Percentiles rank a stretch among this genome's conserved stretches.
phyloP scores from a whole-genome alignment of 2,113 vertebrate species.

The Dipodomys stephensi region DNA sequence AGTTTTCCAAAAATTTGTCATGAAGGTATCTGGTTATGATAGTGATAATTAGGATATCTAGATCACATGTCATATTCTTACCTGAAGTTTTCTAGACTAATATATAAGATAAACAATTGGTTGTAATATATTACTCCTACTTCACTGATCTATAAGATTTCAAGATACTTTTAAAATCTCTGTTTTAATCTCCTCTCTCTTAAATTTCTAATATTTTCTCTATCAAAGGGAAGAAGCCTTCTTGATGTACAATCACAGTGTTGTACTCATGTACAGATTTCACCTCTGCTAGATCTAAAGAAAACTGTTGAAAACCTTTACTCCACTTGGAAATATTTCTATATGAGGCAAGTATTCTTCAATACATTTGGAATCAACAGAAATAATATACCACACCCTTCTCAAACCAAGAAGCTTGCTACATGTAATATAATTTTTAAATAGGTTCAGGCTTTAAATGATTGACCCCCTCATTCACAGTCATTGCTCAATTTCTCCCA shows the following conservation, averaged over 20 bases:
- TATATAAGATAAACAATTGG: not conserved
- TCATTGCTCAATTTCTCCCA: conserved; percentile 17
- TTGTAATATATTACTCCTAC: not conserved
- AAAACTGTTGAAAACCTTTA: not conserved
- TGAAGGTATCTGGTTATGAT: not conserved
- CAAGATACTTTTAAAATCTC: not conserved
- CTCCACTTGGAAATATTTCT: not conserved
- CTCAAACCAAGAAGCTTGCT: not conserved
- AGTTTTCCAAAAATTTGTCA: not conserved
- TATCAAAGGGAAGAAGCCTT: not conserved
- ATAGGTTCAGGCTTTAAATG: not conserved
- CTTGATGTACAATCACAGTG: not conserved
- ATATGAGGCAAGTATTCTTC: not conserved
- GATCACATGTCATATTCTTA: not conserved
- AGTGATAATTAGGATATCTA: not conserved
- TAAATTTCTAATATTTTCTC: not conserved
- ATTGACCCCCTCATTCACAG: not conserved
- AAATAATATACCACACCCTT: not conserved
- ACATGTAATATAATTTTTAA: not conserved
- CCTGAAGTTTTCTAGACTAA: not conserved
- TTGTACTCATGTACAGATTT: not conserved
- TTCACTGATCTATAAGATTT: not conserved
- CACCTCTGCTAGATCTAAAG: not conserved
- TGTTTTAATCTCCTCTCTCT: not conserved
- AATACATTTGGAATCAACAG: not conserved